phyloP scores from a whole-genome alignment of 1,140 invertebrate genomes.

The Papilio dardanus region DNA sequence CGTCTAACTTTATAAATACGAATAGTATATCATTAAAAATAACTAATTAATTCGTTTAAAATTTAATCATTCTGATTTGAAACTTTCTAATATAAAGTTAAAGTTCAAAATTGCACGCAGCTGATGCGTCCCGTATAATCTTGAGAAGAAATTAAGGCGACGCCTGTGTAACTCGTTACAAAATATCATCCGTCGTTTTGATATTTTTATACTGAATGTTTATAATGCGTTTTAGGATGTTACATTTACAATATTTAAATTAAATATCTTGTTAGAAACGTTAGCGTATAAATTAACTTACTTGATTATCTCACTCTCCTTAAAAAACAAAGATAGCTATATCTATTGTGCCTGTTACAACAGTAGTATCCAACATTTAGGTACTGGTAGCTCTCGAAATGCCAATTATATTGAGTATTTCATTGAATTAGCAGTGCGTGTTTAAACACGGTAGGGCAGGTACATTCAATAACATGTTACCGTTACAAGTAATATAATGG shows the following conservation, averaged over 20 bases:
- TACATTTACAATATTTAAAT: neutral
- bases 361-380: too few relatives aligned
- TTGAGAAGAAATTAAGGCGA: slow-evolving; percentile 57
- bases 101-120: slow-evolving; percentile 38
- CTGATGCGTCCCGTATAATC: slow-evolving; percentile 40
- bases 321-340: too few relatives aligned
- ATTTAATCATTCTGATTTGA: slow-evolving; percentile 48
- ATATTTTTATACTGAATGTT: slow-evolving; percentile 47
- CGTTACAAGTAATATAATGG: slow-evolving; percentile 57
- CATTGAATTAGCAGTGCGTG: slow-evolving; percentile 25
- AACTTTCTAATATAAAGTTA: slow-evolving; percentile 43
- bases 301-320: too few relatives aligned
- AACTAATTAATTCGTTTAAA: slow-evolving; percentile 66
- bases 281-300: neutral
- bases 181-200: slow-evolving; percentile 52
- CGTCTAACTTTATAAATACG: slow-evolving; percentile 59
- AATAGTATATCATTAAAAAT: slow-evolving; percentile 62
- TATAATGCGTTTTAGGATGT: slow-evolving; percentile 9
- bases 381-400: too few relatives aligned
- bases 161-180: slow-evolving; percentile 57
- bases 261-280: neutral
- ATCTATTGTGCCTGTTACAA: too few relatives aligned
- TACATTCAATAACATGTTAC: slow-evolving; percentile 47
- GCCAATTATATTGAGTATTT: slow-evolving; percentile 5
- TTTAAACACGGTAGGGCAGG: slow-evolving; percentile 46